phyloP scores from a whole-genome alignment of 2,113 vertebrate genomes.

The Hoplias malabaricus region DNA sequence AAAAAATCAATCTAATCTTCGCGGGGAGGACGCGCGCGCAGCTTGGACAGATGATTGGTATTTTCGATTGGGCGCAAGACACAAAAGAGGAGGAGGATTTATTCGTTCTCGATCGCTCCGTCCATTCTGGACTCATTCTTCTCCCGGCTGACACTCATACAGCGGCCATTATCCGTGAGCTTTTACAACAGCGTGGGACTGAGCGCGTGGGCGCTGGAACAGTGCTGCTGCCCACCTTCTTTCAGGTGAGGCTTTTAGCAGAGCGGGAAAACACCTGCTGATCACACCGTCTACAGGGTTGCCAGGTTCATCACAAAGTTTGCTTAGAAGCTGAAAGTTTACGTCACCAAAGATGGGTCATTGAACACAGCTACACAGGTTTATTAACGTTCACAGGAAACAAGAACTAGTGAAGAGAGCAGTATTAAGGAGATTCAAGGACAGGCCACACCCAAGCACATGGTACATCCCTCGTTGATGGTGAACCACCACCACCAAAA shows the following conservation, averaged over 20 bases:
- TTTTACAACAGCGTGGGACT: background rate
- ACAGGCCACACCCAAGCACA: too few species aligned
- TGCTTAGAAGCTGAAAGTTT: too few species aligned
- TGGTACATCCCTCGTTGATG: too few species aligned
- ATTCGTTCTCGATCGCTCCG: slow-evolving; percentile 35
- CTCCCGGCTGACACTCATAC: slow-evolving; percentile 20
- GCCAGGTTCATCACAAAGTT: too few species aligned
- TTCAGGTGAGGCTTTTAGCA: background rate
- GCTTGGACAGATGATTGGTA: slow-evolving; percentile 42
- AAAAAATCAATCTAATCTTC: slow-evolving; percentile 50
- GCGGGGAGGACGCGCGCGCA: slow-evolving; percentile 15
- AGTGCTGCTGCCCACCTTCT: background rate
- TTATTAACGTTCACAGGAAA: too few species aligned
- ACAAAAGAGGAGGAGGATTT: slow-evolving; percentile 41
- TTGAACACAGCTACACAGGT: too few species aligned
- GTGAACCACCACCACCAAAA: too few species aligned
- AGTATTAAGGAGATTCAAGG: too few species aligned
- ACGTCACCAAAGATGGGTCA: too few species aligned
- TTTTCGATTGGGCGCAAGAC: slow-evolving; percentile 42
- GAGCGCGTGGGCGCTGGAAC: background rate
- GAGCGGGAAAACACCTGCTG: slow-evolving; percentile 5
- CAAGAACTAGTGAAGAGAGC: too few species aligned
- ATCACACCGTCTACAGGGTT: too few species aligned
- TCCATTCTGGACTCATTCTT: slow-evolving; percentile 19
- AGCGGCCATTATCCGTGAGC: slow-evolving; percentile 17